phyloP scores from a whole-genome alignment of 1,140 invertebrate species.

The Danaus melanippus region DNA sequence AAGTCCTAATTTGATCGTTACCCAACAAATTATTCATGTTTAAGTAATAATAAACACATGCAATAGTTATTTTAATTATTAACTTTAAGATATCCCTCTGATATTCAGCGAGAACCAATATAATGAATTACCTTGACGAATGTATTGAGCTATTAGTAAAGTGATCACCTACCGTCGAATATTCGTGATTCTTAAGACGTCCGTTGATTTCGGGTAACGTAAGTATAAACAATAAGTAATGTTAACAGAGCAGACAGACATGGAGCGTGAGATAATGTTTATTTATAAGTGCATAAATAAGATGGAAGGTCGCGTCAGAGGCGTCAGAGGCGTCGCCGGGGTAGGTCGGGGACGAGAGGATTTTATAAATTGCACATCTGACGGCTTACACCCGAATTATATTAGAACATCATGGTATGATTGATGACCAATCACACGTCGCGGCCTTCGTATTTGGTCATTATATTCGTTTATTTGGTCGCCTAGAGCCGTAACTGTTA shows the following conservation, averaged over 20 bases:
- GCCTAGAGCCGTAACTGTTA: slow-evolving; percentile 30
- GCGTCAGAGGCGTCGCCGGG: slow-evolving; percentile 21
- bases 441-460: slow-evolving; percentile 28
- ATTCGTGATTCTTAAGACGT: no score
- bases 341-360: slow-evolving; percentile 21
- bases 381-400: slow-evolving; percentile 21
- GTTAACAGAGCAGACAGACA: slow-evolving; percentile 24
- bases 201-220: no score
- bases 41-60: no score
- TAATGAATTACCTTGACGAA: no score
- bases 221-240: slow-evolving; percentile 36
- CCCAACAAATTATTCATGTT: no score
- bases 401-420: slow-evolving; percentile 42
- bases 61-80: no score
- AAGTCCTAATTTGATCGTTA: no score
- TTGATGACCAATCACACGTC: slow-evolving; percentile 36
- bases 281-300: slow-evolving; percentile 58
- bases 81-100: no score
- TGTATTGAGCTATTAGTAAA: no score
- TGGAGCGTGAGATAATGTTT: slow-evolving; percentile 40
- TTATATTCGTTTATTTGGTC: slow-evolving; percentile 37
- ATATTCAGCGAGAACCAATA: no score
- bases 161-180: no score
- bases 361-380: slow-evolving; percentile 18
- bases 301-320: slow-evolving; percentile 41